phyloP scores from a whole-genome alignment of 2,888 invertebrate genomes.

The Ypsolopha scabrella region DNA sequence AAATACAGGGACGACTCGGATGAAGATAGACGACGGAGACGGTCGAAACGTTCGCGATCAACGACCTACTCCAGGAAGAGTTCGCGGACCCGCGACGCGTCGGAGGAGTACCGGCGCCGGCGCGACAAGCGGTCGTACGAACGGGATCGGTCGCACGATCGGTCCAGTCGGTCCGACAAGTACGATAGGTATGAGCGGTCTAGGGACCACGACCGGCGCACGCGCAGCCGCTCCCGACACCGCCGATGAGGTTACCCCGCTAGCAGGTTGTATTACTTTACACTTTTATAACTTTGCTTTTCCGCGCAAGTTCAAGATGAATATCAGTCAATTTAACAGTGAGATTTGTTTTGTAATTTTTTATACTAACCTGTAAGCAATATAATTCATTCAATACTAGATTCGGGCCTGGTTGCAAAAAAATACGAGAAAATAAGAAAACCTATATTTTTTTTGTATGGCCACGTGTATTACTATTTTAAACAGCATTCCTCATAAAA shows the following conservation, averaged over 20 bases:
- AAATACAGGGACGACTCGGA: constrained; percentile 53
- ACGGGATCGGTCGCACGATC: constrained; percentile 10
- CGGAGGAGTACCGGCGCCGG: constrained; percentile 26
- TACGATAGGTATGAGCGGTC: constrained; percentile 60
- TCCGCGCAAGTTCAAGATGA: not conserved
- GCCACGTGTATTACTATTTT: too few species aligned
- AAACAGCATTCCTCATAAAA: too few species aligned
- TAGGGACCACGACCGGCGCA: constrained; percentile 51
- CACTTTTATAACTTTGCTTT: constrained; percentile 10
- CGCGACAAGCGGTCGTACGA: constrained; percentile 28
- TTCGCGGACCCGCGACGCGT: constrained; percentile 9
- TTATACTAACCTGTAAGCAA: too few species aligned
- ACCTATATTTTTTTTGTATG: too few species aligned
- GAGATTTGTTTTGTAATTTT: too few species aligned
- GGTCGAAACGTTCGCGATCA: constrained; percentile 43
- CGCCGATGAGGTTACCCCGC: constrained; percentile 49
- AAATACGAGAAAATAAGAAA: too few species aligned
- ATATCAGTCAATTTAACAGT: too few species aligned
- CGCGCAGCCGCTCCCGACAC: constrained; percentile 43
- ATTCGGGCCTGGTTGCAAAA: too few species aligned
- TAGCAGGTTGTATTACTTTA: constrained; percentile 53
- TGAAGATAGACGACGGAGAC: constrained; percentile 42
- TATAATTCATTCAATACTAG: too few species aligned
- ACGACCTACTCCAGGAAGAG: constrained; percentile 39
- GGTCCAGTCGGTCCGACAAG: constrained; percentile 35